phyloP scores from a whole-genome alignment of 2,113 vertebrate genomes.

The Muscicapa adusta region DNA sequence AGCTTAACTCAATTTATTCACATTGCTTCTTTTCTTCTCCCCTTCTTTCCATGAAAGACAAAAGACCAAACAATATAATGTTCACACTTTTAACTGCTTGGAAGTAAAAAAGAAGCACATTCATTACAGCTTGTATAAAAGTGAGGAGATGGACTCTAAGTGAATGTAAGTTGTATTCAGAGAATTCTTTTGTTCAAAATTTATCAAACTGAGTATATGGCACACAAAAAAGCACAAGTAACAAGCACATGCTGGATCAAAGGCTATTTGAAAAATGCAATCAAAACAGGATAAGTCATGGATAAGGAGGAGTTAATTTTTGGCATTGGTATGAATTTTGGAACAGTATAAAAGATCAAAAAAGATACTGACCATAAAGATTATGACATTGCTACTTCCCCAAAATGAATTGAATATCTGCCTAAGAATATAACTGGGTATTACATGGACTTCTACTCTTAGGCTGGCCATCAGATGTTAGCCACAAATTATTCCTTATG shows the following conservation, averaged over 20 bases:
- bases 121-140: neutral
- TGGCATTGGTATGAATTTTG: neutral
- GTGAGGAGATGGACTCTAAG: neutral
- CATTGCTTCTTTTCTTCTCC: neutral
- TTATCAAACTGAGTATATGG: neutral
- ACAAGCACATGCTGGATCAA: neutral
- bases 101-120: neutral
- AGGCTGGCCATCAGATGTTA: neutral
- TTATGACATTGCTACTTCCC: neutral
- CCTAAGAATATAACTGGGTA: neutral
- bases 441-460: neutral
- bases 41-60: neutral
- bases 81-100: neutral
- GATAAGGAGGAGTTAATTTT: neutral
- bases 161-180: neutral
- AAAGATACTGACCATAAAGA: neutral
- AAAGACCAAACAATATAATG: constrained; percentile 1
- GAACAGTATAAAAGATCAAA: neutral
- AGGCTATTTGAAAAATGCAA: neutral
- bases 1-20: neutral
- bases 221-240: neutral
- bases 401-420: neutral
- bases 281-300: neutral
- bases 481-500: neutral
- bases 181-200: neutral